These are phyloP conservation scores for Ceratoteleas bidentatus DNA, from an alignment of 1,140 invertebrate genomes.

Conservation along the genomic window DNA sequence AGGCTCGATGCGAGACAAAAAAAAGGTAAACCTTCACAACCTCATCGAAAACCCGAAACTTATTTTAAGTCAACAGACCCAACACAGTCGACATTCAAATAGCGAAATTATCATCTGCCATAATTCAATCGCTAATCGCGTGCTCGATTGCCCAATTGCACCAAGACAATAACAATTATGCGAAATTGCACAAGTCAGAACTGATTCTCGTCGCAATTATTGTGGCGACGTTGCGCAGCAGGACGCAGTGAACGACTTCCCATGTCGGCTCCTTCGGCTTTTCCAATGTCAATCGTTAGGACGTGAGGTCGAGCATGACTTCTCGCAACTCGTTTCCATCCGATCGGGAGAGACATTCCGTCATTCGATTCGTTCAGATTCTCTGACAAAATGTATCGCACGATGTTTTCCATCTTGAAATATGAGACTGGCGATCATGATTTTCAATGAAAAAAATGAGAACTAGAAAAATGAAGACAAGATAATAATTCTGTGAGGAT, in stretches of 20 bases:
- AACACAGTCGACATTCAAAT: neutral
- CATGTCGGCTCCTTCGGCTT: constrained; percentile 51
- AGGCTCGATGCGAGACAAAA: too few relatives aligned
- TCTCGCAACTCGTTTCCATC: constrained; percentile 43
- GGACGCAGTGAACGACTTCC: constrained; percentile 44
- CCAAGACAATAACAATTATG: constrained; percentile 27
- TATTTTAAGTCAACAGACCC: too few relatives aligned
- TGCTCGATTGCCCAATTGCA: constrained; percentile 1
- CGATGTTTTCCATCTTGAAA: neutral
- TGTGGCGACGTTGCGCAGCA: constrained; percentile 26
- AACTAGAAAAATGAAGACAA: too few relatives aligned
- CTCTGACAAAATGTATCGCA: neutral
- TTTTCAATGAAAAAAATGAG: too few relatives aligned
- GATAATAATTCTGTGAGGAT: too few relatives aligned
- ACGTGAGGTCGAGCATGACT: constrained; percentile 61
- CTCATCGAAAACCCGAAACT: too few relatives aligned
- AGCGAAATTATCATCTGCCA: neutral
- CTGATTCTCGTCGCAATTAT: constrained; percentile 34
- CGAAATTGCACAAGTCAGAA: constrained; percentile 33
- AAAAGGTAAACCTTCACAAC: too few relatives aligned
- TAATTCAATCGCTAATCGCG: neutral
- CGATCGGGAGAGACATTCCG: constrained; percentile 25
- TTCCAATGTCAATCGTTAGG: constrained; percentile 63
- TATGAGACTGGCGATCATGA: too few relatives aligned
- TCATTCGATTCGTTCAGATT: constrained; percentile 10